Evolutionary conservation across 2,113 vertebrate species (phyloP).

Genomic region (Chunga burmeisteri): DNA sequence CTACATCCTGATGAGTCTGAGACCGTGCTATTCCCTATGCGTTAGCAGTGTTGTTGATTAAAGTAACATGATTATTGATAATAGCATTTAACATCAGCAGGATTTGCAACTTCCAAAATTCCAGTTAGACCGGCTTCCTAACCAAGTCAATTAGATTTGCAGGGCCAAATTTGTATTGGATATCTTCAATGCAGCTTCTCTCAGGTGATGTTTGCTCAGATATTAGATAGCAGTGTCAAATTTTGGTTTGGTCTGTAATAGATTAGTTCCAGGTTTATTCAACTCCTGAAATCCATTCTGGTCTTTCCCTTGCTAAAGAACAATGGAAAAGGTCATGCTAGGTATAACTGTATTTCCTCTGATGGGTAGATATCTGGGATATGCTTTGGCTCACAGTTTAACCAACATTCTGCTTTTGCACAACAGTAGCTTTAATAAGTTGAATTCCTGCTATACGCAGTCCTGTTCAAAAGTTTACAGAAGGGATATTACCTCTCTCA

Average conservation of each 20-base stretch:
- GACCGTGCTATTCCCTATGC: not conserved
- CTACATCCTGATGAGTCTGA: constrained; percentile 5
- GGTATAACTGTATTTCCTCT: not conserved
- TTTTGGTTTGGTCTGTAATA: not conserved
- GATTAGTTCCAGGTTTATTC: not conserved
- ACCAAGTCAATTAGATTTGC: not conserved
- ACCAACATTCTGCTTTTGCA: not conserved
- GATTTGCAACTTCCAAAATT: not conserved
- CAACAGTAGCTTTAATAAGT: not conserved
- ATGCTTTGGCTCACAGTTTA: not conserved
- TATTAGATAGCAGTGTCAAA: not conserved
- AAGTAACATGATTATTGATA: not conserved
- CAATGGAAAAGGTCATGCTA: not conserved
- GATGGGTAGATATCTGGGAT: not conserved
- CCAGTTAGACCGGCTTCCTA: not conserved
- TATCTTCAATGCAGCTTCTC: not conserved
- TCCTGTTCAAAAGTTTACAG: not conserved
- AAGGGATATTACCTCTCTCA: not conserved
- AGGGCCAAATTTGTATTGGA: not conserved
- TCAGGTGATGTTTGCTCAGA: not conserved
- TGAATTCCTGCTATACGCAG: not conserved
- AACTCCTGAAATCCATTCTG: not conserved
- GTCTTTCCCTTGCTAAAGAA: not conserved
- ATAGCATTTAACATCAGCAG: not conserved
- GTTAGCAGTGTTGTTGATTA: not conserved